Evolutionary conservation across 2,888 invertebrate species (phyloP), one percentile per base, ranked within the genome.

Genomic region (Drosophila trichaetosa): DNA sequence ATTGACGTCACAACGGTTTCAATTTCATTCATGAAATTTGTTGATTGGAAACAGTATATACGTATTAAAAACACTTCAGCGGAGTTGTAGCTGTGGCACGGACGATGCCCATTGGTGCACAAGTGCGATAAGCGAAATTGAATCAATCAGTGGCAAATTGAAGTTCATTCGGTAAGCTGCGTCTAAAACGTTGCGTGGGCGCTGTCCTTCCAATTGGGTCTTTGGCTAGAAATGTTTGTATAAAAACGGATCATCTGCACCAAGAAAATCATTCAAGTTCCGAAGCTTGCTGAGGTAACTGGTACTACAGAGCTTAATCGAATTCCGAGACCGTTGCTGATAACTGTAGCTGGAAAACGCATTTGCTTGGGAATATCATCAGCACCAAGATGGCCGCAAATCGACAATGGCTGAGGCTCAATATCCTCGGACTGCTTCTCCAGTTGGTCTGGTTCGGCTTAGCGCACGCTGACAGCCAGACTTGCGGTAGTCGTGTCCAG

Each of bases 121-220:
- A 90, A 87, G 78, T 87, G 89, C 89, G 87, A 87, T 87, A 87
- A 87, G 90, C 69, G 63, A 76, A 87, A 87, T 87, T 82, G 72
- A 87, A 87, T 87, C 90, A 87, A 87, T 90, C 89, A 90, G 59
- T 36, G 46, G 69, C 21, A 89, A 83, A 85, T 84, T 82, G 72
- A 61, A 57, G 42, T 58, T 68, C 67, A 73, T 38, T 60, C 27
- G 59, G 42, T 38, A 69, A 57, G 58, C 59, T 74, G 73, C 62
- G 49, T 56, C 49, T 52, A 42, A 52, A 31, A 29, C 54, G 34
- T 8, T 38, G 59, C 56, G 79, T 75, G 71, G 82, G 69, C 59
- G 72, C 60, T 33, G n/a, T 40, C 18, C 21, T 8, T 65, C 4
- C 34, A 40, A 42, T 13, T 36, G 51, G 38, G n/a, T 48, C 11